Percentiles rank a stretch among this genome's conserved stretches.
Conservation (phyloP, 2,113 vertebrate genomes). For the Etheostoma cragini region DNA sequence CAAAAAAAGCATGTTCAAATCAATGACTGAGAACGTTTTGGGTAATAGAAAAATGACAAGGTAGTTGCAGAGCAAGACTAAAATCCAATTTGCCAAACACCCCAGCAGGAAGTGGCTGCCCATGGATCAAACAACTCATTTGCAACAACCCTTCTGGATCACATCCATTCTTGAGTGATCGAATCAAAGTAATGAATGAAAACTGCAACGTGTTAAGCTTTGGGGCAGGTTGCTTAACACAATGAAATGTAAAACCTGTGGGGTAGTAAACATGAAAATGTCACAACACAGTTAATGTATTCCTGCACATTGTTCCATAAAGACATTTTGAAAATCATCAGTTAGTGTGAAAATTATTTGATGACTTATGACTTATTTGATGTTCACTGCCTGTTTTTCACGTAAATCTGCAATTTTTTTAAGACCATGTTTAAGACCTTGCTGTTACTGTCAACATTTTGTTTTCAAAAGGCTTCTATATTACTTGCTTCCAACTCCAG, state of each 20-base stretch:
- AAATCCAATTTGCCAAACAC: constrained; percentile 66
- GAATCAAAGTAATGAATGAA: constrained; percentile 52
- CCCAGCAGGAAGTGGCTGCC: constrained; percentile 45
- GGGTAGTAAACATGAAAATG: constrained; percentile 31
- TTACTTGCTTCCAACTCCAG: neutral
- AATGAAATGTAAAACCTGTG: constrained; percentile 40
- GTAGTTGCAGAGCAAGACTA: constrained; percentile 25
- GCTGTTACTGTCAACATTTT: neutral
- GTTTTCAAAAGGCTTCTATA: neutral
- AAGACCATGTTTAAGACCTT: neutral
- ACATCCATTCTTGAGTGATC: constrained; percentile 32
- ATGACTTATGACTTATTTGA: too few species aligned
- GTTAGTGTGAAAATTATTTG: neutral
- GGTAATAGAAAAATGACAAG: constrained; percentile 53
- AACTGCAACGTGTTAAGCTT: constrained; percentile 30
- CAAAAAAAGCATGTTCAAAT: constrained; percentile 47
- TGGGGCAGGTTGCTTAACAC: constrained; percentile 6
- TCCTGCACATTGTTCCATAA: constrained; percentile 1
- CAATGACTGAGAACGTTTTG: constrained; percentile 45
- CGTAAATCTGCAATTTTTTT: neutral
- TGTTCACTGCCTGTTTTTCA: neutral
- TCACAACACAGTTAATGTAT: constrained; percentile 34
- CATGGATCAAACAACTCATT: constrained; percentile 63
- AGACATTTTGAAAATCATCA: constrained; percentile 16
- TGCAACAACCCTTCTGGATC: constrained; percentile 30